phyloP scores from a whole-genome alignment of 1,140 invertebrate genomes.

The Lasioglossum albipes region DNA sequence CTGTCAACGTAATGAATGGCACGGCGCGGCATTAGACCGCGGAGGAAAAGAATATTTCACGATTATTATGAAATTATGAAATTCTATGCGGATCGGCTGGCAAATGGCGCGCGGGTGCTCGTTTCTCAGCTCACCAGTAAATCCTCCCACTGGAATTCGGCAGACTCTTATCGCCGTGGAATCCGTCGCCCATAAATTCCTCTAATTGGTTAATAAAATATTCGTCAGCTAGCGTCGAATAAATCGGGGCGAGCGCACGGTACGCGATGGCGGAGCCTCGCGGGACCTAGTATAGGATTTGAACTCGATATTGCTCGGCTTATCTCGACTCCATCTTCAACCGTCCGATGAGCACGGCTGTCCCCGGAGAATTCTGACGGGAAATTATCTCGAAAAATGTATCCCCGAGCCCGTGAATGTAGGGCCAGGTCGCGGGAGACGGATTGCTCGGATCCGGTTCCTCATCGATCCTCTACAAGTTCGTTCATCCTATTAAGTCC shows the following conservation, averaged over 20 bases:
- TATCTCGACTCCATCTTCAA: conserved; percentile 42
- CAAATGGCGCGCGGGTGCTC: background rate
- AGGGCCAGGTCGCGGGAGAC: conserved; percentile 59
- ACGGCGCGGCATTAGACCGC: background rate
- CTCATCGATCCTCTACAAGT: conserved; percentile 11
- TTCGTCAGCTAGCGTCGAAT: conserved; percentile 50
- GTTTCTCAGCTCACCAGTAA: background rate
- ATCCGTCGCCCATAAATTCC: conserved; percentile 51
- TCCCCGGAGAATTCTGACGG: conserved; percentile 60
- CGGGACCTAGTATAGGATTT: conserved; percentile 38
- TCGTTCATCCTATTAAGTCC: background rate
- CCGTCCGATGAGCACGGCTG: conserved; percentile 30
- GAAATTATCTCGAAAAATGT: conserved; percentile 75
- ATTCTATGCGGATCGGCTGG: conserved; percentile 19
- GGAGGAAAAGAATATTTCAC: conserved; percentile 22
- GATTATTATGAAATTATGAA: conserved; percentile 31
- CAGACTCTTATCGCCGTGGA: conserved; percentile 33
- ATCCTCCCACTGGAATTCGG: conserved; percentile 16
- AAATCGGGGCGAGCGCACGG: conserved; percentile 34
- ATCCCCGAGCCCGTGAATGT: conserved; percentile 44
- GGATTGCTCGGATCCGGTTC: conserved; percentile 59
- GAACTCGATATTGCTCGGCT: conserved; percentile 51
- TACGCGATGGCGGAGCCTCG: conserved; percentile 12
- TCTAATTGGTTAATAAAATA: conserved; percentile 64
- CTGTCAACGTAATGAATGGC: background rate